Conservation (phyloP, 2,113 vertebrate species). For the Hydrochoerus hydrochaeris region DNA sequence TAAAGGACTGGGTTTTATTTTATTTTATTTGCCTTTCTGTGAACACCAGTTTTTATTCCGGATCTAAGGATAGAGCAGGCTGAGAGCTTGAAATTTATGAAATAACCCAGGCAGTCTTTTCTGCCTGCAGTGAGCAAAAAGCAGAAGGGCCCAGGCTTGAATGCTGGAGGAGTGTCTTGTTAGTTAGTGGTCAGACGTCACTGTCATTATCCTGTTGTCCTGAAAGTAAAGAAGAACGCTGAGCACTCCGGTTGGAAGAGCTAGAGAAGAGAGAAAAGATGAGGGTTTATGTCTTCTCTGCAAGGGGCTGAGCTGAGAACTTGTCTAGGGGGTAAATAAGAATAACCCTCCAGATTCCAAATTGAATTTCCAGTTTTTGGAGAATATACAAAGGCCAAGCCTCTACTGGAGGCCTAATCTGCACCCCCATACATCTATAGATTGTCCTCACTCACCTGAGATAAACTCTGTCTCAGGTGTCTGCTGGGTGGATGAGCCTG, state of each 20-base stretch:
- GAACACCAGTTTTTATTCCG: constrained; percentile 8
- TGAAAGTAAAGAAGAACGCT: background rate
- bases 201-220: background rate
- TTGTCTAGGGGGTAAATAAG: background rate
- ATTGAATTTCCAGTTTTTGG: background rate
- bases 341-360: background rate
- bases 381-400: background rate
- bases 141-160: background rate
- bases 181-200: background rate
- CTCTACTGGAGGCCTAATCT: background rate
- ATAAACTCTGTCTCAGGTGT: background rate
- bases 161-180: background rate
- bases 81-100: background rate
- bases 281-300: too few relatives aligned
- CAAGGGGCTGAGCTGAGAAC: background rate
- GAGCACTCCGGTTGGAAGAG: background rate
- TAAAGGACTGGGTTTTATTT: constrained; percentile 39
- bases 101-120: background rate
- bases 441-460: background rate
- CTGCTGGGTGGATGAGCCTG: background rate
- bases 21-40: constrained; percentile 51
- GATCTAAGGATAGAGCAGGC: background rate
- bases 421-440: background rate
- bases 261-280: background rate
- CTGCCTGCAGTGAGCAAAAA: background rate